These are phyloP conservation scores for Drosophila demipolita DNA, from an alignment of 2,888 invertebrate species.

Conservation along the genomic window DNA sequence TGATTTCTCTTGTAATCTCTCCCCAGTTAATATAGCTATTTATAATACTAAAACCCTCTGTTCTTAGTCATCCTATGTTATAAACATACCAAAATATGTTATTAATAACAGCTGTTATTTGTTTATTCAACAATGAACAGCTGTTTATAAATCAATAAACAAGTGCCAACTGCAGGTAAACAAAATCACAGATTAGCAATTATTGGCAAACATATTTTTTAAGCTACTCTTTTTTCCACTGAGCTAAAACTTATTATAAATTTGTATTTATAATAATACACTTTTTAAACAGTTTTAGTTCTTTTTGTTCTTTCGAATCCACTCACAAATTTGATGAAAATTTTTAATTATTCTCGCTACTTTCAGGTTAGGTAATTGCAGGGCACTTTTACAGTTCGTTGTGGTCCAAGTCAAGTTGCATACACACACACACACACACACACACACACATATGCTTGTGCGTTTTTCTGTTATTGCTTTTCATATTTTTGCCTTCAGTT, in stretches of 20 bases:
- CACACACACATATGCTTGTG: conserved; percentile 19
- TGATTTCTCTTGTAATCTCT: not conserved
- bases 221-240: not conserved
- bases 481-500: conserved; percentile 67
- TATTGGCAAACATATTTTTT: not conserved
- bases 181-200: not conserved
- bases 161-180: not conserved
- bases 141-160: not conserved
- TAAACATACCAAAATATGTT: not conserved
- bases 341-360: not conserved
- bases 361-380: conserved; percentile 3
- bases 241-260: not conserved
- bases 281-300: not conserved
- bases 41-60: not conserved
- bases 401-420: conserved; percentile 2
- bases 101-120: not conserved
- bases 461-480: conserved; percentile 73
- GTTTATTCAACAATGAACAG: not conserved
- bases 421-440: conserved; percentile 21
- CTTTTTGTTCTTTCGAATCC: not conserved
- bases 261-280: not conserved
- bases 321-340: not conserved
- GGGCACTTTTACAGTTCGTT: conserved; percentile 35
- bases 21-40: not conserved
- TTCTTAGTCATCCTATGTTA: not conserved